Conservation (phyloP, 2,888 invertebrate species). For the Leptogaster cylindrica region DNA sequence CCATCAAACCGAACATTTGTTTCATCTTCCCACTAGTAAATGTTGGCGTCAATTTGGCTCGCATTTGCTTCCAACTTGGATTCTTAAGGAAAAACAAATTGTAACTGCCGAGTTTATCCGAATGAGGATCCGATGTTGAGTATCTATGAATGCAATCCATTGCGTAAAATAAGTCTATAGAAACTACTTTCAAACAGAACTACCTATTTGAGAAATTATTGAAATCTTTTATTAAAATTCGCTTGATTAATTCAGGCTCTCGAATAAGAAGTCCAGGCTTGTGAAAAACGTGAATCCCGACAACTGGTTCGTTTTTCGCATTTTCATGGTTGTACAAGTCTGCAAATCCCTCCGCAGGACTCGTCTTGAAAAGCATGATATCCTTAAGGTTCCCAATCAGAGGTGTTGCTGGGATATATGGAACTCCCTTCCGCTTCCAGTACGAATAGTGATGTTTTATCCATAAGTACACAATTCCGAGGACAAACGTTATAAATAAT, state of each 20-base stretch:
- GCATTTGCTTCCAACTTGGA: conserved; percentile 61
- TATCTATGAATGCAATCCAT: too few relatives aligned
- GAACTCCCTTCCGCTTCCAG: conserved; percentile 58
- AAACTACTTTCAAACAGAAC: neutral
- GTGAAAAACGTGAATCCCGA: conserved; percentile 61
- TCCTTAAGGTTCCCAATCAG: conserved; percentile 61
- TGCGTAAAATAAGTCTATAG: too few relatives aligned
- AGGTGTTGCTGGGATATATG: conserved; percentile 56
- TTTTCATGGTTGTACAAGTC: conserved; percentile 56
- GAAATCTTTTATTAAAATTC: conserved; percentile 63
- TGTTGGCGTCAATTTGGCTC: conserved; percentile 62
- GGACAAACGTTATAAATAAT: too few relatives aligned
- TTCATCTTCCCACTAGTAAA: conserved; percentile 62
- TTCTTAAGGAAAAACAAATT: conserved; percentile 63
- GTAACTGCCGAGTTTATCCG: conserved; percentile 58
- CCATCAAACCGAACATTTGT: conserved; percentile 45
- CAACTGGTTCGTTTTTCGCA: conserved; percentile 53
- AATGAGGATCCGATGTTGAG: conserved; percentile 53
- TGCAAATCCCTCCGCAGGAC: conserved; percentile 56
- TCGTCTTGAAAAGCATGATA: conserved; percentile 53
- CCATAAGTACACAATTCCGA: too few relatives aligned
- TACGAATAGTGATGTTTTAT: too few relatives aligned
- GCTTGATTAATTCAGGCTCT: conserved; percentile 62
- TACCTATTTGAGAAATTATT: conserved; percentile 59
- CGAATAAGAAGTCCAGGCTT: conserved; percentile 61